phyloP scores from a whole-genome alignment of 2,888 invertebrate genomes.

The Dione vanillae region DNA sequence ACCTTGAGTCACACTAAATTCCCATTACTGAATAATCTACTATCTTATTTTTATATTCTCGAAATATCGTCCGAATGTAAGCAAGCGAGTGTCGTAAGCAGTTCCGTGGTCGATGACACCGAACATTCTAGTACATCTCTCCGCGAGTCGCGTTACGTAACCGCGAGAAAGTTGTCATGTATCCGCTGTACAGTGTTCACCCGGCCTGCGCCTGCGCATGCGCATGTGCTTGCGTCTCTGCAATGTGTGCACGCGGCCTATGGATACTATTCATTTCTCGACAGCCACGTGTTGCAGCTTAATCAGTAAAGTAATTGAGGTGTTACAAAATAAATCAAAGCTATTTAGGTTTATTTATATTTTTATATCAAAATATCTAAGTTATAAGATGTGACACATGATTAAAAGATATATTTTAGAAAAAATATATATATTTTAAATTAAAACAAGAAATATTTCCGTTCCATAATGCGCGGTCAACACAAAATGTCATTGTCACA shows the following conservation, averaged over 20 bases:
- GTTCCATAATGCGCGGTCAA: conserved; percentile 53
- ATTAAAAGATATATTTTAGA: no score
- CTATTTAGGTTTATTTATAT: neutral
- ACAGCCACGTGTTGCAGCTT: conserved; percentile 35
- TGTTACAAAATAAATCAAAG: neutral
- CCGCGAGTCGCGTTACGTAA: conserved; percentile 70
- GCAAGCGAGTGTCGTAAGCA: conserved; percentile 75
- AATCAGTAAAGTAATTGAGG: neutral
- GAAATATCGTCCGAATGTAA: conserved; percentile 48
- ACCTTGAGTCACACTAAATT: conserved; percentile 6
- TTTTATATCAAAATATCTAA: no score
- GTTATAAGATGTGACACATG: no score
- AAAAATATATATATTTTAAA: neutral
- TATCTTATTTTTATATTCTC: conserved; percentile 31
- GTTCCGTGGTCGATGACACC: conserved; percentile 82
- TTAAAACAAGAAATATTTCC: conserved; percentile 19
- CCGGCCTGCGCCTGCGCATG: conserved; percentile 24
- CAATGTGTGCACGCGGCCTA: conserved; percentile 24
- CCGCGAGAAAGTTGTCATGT: conserved; percentile 83
- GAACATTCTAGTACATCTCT: conserved; percentile 82
- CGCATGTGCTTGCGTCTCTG: conserved; percentile 25
- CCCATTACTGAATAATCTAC: conserved; percentile 7
- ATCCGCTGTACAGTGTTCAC: conserved; percentile 48
- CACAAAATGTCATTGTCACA: conserved; percentile 80
- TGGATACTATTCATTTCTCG: conserved; percentile 20